Evolutionary conservation across 2,113 vertebrate genomes (phyloP), one percentile per base, ranked within the genome.

Genomic region (Dunckerocampus dactyliophorus): DNA sequence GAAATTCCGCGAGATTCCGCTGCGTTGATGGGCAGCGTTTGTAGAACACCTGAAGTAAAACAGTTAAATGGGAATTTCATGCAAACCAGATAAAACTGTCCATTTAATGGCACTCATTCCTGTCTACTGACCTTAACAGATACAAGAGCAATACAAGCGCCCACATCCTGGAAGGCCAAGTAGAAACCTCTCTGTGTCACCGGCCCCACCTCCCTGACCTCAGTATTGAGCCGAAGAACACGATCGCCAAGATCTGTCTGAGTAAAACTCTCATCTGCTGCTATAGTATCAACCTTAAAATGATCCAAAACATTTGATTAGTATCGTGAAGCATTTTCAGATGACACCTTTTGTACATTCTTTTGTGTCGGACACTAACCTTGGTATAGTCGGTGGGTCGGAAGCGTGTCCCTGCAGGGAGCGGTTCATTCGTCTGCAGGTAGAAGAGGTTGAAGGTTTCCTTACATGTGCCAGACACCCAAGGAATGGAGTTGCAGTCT

Each of bases 371-470:
- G 6, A 48, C 47, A 34, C 66, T 9, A 19, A 88, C 88, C 89
- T 98, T 99, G 63, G 85, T 91, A 62, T 96, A 98, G 62, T 96
- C 94, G 43, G 75, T 88, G 15, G 94, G 86, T 47, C 92, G 92
- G 82, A 99, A 97, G 11, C 85, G 79, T 1, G 84, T 80, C 60
- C 81, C 91, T 47, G 90, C 81, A 63, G 89, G 88, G 6, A 94
- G 94, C 0, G 90, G 88, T 58, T 95, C 94, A 3, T 95, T 93
- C 0, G 93, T 91, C 84, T 98, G 95, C 87, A 95, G 89, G 83
- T 96, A 99, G 79, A 94, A 93, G 28, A 99, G 92, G 80, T 99
- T 99, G 90, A 99, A 98, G 1, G 97, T 99, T 83, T 99, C 97
- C 82, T 99, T 98, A 83, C 97, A 99, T 69, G 95, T 97, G 2